Conservation (phyloP, 2,113 vertebrate genomes). For the Upupa epops region DNA sequence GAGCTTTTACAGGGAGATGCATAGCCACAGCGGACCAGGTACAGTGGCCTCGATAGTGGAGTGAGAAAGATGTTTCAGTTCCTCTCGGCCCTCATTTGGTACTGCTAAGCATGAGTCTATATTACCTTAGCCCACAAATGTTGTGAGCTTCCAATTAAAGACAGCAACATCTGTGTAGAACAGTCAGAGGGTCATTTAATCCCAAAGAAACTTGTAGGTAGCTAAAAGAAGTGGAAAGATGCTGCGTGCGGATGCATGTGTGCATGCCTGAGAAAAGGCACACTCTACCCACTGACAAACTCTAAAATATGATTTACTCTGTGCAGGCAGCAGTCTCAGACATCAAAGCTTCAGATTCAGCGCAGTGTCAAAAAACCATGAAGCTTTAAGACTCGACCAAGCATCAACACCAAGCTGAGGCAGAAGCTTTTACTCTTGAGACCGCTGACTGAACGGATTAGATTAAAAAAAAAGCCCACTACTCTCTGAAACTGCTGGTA, state of each 20-base stretch:
- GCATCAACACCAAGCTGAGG: slow-evolving; percentile 63
- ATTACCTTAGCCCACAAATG: not conserved
- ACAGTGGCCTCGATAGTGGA: not conserved
- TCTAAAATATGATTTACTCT: slow-evolving; percentile 67
- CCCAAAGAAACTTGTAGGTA: not conserved
- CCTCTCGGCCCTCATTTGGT: not conserved
- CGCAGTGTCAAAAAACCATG: slow-evolving; percentile 66
- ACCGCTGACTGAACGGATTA: slow-evolving; percentile 61
- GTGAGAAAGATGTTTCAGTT: not conserved
- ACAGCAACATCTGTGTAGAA: not conserved
- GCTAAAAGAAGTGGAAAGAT: not conserved
- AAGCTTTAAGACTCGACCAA: slow-evolving; percentile 67
- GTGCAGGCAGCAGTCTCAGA: slow-evolving; percentile 55
- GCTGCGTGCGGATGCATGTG: not conserved
- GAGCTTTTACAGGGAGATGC: not conserved
- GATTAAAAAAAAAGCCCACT: not conserved
- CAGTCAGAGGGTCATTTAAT: slow-evolving; percentile 14
- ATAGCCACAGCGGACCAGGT: not conserved
- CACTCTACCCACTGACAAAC: slow-evolving; percentile 33
- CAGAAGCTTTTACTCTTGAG: slow-evolving; percentile 66
- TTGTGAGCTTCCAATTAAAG: not conserved
- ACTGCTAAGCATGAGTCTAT: not conserved
- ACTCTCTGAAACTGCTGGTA: slow-evolving; percentile 29
- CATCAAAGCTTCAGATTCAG: slow-evolving; percentile 71
- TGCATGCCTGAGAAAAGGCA: slow-evolving; percentile 9